These are phyloP conservation scores for Spatula clypeata DNA, from an alignment of 2,797 vertebrate species.

Conservation along the genomic window DNA sequence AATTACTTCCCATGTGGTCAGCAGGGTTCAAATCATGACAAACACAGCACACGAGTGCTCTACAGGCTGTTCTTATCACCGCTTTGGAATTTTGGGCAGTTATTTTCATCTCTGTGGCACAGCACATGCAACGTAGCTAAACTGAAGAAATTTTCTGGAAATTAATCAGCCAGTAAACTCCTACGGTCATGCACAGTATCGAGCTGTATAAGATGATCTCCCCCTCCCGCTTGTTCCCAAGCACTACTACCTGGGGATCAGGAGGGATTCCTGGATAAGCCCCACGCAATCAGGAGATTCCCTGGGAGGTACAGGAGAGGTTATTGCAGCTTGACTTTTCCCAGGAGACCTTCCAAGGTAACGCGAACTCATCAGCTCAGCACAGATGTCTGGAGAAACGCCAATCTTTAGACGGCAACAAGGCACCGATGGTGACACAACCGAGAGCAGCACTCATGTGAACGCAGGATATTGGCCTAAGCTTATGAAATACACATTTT, in stretches of 20 bases:
- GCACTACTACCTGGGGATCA: neutral
- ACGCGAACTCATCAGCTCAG: neutral
- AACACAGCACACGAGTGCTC: neutral
- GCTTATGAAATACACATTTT: fast-evolving
- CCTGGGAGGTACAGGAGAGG: neutral
- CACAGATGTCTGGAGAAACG: neutral
- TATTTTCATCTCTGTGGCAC: constrained; percentile 36
- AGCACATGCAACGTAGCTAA: neutral
- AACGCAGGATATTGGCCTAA: neutral
- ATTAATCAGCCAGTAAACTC: neutral
- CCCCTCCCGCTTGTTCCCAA: neutral
- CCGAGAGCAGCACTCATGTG: neutral
- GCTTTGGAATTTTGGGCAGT: neutral
- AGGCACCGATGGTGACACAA: fast-evolving
- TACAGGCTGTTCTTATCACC: neutral
- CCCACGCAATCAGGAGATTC: neutral
- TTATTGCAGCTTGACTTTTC: neutral
- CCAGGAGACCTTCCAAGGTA: neutral
- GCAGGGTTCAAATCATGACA: neutral
- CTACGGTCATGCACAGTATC: neutral
- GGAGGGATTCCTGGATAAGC: neutral
- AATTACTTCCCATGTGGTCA: neutral
- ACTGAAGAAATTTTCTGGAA: neutral
- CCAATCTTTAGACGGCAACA: neutral
- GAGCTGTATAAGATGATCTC: neutral